Evolutionary conservation across 2,797 vertebrate genomes (phyloP).

Genomic region (Botia almorhae): DNA sequence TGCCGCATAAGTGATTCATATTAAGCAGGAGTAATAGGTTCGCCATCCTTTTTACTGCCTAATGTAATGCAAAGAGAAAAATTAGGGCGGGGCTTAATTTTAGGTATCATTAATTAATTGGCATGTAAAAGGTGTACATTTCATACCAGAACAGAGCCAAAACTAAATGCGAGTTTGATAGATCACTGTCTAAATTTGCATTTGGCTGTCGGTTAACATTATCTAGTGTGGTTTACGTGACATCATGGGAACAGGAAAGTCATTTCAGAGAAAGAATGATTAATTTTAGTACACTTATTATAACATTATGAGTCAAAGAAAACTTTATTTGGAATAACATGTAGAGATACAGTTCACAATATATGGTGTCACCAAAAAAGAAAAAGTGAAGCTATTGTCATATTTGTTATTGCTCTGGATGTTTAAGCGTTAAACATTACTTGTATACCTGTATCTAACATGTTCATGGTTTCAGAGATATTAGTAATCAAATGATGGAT

Average conservation of each 20-base stretch:
- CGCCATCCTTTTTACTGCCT: neutral
- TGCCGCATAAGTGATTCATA: neutral
- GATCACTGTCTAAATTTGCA: neutral
- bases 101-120: neutral
- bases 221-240: too few species aligned
- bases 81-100: too few species aligned
- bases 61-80: neutral
- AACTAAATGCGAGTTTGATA: neutral
- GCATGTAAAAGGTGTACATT: neutral
- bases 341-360: too few species aligned
- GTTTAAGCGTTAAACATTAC: neutral
- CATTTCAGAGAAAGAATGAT: too few species aligned
- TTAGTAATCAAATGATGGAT: neutral
- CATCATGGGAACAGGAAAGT: too few species aligned
- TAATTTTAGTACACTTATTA: too few species aligned
- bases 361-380: too few species aligned
- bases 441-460: neutral
- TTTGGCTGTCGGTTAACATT: neutral
- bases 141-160: neutral
- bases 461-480: neutral
- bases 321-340: too few species aligned
- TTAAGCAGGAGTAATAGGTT: neutral
- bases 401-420: neutral
- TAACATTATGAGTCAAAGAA: too few species aligned
- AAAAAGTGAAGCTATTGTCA: neutral